These are phyloP conservation scores for Dendronephthya gigantea DNA, from an alignment of 64 coral and sea anemone species.

Conservation along the genomic window DNA sequence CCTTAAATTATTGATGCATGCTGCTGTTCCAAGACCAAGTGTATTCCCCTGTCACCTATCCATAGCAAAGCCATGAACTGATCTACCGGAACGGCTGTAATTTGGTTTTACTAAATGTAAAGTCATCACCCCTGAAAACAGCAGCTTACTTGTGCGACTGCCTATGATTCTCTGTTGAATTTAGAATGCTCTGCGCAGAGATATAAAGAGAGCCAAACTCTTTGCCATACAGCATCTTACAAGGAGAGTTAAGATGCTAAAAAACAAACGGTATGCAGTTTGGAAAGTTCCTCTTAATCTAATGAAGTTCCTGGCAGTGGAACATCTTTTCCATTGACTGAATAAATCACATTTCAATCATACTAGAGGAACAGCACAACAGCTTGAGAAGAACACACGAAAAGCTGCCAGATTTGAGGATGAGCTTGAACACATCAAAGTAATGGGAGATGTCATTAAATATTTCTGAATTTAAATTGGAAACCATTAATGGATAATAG, in stretches of 20 bases:
- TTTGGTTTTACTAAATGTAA: too few species aligned
- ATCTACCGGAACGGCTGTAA: too few species aligned
- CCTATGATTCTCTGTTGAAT: background rate
- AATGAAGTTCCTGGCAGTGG: too few species aligned
- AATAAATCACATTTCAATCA: background rate
- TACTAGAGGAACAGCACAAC: background rate
- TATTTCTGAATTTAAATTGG: background rate
- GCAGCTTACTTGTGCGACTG: background rate
- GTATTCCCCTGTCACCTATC: too few species aligned
- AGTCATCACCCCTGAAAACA: background rate
- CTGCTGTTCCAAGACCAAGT: too few species aligned
- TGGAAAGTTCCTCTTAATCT: too few species aligned
- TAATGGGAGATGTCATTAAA: background rate
- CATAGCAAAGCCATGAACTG: too few species aligned
- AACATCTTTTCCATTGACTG: background rate
- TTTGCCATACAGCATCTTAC: slow-evolving; percentile 11
- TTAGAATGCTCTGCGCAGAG: background rate
- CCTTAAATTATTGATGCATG: too few species aligned
- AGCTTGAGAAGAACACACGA: background rate
- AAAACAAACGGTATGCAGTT: background rate
- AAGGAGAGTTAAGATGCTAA: background rate
- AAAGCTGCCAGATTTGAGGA: background rate
- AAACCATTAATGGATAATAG: background rate
- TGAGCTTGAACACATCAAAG: background rate
- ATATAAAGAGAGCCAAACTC: background rate